Conservation (phyloP, 2,113 vertebrate species). For the Hassar affinis region DNA sequence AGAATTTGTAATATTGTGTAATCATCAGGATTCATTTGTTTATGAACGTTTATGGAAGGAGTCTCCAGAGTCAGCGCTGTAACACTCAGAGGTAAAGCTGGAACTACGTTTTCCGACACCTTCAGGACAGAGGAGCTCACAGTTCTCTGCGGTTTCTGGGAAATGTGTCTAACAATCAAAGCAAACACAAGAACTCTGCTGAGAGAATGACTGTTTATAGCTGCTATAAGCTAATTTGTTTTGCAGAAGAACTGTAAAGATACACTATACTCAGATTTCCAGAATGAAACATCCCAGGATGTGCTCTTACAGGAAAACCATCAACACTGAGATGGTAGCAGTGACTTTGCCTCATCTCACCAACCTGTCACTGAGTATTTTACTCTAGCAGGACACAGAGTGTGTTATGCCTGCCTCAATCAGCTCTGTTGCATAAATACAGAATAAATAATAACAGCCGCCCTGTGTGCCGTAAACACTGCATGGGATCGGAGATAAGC, state of each 20-base stretch:
- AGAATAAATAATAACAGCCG: background rate
- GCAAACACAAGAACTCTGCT: too few relatives aligned
- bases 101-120: background rate
- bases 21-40: background rate
- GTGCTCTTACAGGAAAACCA: background rate
- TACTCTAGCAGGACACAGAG: too few relatives aligned
- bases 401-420: background rate
- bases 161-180: too few relatives aligned
- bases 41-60: background rate
- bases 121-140: background rate
- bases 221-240: too few relatives aligned
- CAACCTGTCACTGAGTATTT: background rate
- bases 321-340: background rate
- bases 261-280: too few relatives aligned
- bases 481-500: conserved; percentile 8
- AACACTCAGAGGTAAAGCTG: background rate
- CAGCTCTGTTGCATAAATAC: background rate
- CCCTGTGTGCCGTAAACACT: background rate
- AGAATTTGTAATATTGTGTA: background rate
- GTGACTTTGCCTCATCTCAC: too few relatives aligned
- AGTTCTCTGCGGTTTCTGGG: too few relatives aligned
- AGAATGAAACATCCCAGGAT: background rate
- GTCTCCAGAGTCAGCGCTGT: background rate
- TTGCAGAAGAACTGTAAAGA: too few relatives aligned
- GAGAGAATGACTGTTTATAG: too few relatives aligned